Percentiles rank a stretch among this genome's conserved stretches.
These are phyloP conservation scores for Iselma pallidipennis DNA, from an alignment of 2,888 invertebrate genomes.

Conservation along the genomic window DNA sequence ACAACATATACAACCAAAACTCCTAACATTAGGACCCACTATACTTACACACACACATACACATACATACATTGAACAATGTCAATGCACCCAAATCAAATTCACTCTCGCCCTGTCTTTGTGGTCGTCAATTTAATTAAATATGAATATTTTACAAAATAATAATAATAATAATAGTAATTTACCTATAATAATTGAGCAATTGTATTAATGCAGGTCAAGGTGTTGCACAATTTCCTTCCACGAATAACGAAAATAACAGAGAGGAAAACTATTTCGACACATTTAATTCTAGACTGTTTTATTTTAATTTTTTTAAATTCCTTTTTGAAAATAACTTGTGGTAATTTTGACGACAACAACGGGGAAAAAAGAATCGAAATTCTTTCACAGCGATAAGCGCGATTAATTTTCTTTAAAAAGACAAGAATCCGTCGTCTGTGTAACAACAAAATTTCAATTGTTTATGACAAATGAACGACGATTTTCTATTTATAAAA, in stretches of 20 bases:
- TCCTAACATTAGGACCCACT: constrained; percentile 4
- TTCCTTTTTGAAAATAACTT: too few relatives aligned
- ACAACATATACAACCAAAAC: constrained; percentile 30
- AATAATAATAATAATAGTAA: background rate
- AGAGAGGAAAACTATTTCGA: too few relatives aligned
- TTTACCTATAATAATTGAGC: background rate
- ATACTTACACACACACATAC: constrained; percentile 19
- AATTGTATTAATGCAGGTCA: background rate
- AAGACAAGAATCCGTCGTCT: background rate
- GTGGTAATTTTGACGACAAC: too few relatives aligned
- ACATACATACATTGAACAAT: background rate
- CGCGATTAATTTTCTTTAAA: too few relatives aligned
- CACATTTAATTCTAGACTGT: too few relatives aligned
- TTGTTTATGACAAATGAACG: constrained; percentile 13
- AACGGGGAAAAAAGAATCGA: too few relatives aligned
- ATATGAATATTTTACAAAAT: too few relatives aligned
- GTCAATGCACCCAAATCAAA: background rate
- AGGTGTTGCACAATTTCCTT: background rate
- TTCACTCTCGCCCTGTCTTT: too few relatives aligned
- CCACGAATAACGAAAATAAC: background rate
- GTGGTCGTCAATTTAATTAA: too few relatives aligned
- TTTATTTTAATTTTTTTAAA: too few relatives aligned
- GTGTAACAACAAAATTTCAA: constrained; percentile 2
- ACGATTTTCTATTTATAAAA: constrained; percentile 20
- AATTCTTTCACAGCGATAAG: too few relatives aligned